phyloP scores from a whole-genome alignment of 1,140 invertebrate genomes.

The Artemia franciscana region DNA sequence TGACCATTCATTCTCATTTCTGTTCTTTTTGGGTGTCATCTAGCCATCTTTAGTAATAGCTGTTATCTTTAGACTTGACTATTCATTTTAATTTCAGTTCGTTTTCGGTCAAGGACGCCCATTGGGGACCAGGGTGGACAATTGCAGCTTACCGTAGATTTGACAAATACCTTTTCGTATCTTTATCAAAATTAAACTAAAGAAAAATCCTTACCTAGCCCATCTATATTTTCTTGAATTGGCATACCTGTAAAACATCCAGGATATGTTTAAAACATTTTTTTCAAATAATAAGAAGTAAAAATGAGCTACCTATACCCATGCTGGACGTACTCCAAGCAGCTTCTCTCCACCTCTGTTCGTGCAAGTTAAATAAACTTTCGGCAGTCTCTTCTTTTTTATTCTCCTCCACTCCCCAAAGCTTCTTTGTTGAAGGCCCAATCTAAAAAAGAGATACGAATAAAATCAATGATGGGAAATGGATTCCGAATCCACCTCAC shows the following conservation, averaged over 20 bases:
- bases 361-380: constrained; percentile 50
- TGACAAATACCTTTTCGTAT: no score
- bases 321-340: constrained; percentile 50
- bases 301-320: constrained; percentile 5
- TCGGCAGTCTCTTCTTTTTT: constrained; percentile 30
- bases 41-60: no score
- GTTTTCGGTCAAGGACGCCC: no score
- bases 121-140: no score
- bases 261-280: neutral
- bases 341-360: constrained; percentile 60
- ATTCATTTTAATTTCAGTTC: no score
- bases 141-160: no score
- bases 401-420: constrained; percentile 56
- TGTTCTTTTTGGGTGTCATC: no score
- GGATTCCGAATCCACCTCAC: no score
- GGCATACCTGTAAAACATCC: neutral
- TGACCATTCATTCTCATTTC: no score
- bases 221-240: constrained; percentile 6
- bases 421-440: constrained; percentile 58
- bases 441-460: constrained; percentile 32
- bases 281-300: neutral
- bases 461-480: no score
- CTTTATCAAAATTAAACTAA: neutral
- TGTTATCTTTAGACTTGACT: no score
- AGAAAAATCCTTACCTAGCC: neutral